phyloP scores from a whole-genome alignment of 2,888 invertebrate species.

The Ichneumon xanthorius region DNA sequence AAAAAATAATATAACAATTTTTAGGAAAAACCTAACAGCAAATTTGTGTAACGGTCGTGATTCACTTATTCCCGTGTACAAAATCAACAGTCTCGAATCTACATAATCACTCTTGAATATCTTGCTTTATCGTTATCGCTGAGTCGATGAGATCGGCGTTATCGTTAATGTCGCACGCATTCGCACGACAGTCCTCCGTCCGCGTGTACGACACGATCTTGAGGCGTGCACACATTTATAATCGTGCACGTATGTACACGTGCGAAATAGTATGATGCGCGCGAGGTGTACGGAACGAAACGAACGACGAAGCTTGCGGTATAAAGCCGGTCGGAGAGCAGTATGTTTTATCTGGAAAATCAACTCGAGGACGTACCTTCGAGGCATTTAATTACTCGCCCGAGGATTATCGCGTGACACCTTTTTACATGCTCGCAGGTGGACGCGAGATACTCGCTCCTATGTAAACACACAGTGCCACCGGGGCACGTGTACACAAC shows the following conservation, averaged over 20 bases:
- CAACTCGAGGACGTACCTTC: constrained; percentile 73
- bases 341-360: constrained; percentile 74
- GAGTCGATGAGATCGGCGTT: constrained; percentile 35
- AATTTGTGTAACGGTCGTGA: no score
- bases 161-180: constrained; percentile 47
- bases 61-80: constrained; percentile 3
- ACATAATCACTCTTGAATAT: constrained; percentile 27
- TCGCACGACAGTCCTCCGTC: constrained; percentile 39
- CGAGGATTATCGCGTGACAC: constrained; percentile 74
- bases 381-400: constrained; percentile 71
- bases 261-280: constrained; percentile 44
- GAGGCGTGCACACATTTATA: constrained; percentile 21
- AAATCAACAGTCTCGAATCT: constrained; percentile 15
- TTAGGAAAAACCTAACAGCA: background rate
- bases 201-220: constrained; percentile 13
- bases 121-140: constrained; percentile 37
- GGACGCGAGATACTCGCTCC: constrained; percentile 65
- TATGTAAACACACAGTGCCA: constrained; percentile 40
- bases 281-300: constrained; percentile 17
- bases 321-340: constrained; percentile 26
- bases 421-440: constrained; percentile 72
- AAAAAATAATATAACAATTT: background rate
- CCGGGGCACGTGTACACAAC: constrained; percentile 18
- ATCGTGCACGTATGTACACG: background rate
- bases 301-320: constrained; percentile 52